These are phyloP conservation scores for Syngnathoides biaculeatus DNA, from an alignment of 2,113 vertebrate species.

Conservation along the genomic window DNA sequence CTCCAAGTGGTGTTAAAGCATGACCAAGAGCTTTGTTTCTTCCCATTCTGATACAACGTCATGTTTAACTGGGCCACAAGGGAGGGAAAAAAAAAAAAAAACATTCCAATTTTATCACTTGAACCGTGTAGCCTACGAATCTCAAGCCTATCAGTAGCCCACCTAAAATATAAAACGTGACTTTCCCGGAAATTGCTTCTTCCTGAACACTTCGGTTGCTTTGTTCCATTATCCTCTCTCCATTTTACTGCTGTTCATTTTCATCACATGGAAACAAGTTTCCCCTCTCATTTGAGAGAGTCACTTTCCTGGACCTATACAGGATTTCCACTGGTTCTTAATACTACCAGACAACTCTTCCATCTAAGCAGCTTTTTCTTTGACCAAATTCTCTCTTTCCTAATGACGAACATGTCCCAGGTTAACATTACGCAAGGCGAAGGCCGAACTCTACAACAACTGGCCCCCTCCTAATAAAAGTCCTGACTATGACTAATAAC, in stretches of 20 bases:
- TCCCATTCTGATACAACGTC: background rate
- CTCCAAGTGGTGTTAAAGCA: conserved; percentile 8
- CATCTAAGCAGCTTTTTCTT: background rate
- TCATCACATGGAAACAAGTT: conserved; percentile 11
- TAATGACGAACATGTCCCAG: background rate
- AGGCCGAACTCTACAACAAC: background rate
- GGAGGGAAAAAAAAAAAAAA: background rate
- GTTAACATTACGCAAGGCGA: background rate
- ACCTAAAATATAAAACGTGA: conserved; percentile 2
- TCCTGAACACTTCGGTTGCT: conserved; percentile 2
- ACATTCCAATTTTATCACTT: background rate
- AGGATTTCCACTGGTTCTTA: background rate
- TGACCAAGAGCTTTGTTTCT: conserved; percentile 6
- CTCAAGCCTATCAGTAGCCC: conserved; percentile 6
- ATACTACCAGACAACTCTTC: background rate
- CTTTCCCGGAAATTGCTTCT: conserved; percentile 16
- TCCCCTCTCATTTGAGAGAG: background rate
- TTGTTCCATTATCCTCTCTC: background rate
- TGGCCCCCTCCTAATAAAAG: background rate
- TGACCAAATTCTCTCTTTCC: background rate
- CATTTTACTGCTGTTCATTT: conserved; percentile 18
- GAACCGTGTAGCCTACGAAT: background rate
- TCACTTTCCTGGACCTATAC: background rate
- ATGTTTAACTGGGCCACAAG: background rate
- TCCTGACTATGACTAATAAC: background rate